Evolutionary conservation across 2,797 vertebrate species (phyloP), one percentile per base, ranked within the genome.

Genomic region (Sciaenops ocellatus): DNA sequence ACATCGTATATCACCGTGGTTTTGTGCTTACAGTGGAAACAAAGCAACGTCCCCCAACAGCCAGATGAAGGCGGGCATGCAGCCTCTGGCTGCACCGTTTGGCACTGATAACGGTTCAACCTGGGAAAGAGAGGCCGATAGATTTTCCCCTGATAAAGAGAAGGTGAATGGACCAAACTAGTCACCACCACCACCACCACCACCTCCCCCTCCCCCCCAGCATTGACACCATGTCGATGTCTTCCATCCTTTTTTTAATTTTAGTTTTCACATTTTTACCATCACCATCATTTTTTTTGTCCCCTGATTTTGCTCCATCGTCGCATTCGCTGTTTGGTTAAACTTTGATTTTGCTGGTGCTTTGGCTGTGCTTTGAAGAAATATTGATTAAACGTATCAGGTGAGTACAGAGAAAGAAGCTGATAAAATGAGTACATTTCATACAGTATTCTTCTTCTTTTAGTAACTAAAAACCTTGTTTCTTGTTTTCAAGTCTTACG

Each of bases 1-100:
- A 83, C 76, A 18, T 56, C 16, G 44, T 81, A 22, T 92, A 78
- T 89, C 84, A 82, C 73, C 56, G 82, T 94, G 90, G 87, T 93
- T 90, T 95, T 96, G 78, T 95, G 80, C 78, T 94, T 95, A 24
- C 94, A 96, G 95, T 48, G 86, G 86, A 78, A 91, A 76, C 88
- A 93, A 95, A 83, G 84, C 83, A 61, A 87, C 90, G 1, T 93
- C 90, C 85, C 93, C 94, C 15, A 83, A 92, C 86, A 83, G 84
- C 88, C 48, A 79, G 78, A 69, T 62, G 82, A 91, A 87, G 89
- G 84, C 64, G 57, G 80, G 73, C 76, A 48, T 73, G 70, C 93
- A 89, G 90, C 83, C 76, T 63, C 90, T 95, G 78, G 72, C 91
- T 62, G 92, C 95, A 15, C 96, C 95, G 46, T 96, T 96, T 86